Base-by-base conservation (phyloP, 1,140 invertebrate genomes). In the Drosophila grimshawi region DNA sequence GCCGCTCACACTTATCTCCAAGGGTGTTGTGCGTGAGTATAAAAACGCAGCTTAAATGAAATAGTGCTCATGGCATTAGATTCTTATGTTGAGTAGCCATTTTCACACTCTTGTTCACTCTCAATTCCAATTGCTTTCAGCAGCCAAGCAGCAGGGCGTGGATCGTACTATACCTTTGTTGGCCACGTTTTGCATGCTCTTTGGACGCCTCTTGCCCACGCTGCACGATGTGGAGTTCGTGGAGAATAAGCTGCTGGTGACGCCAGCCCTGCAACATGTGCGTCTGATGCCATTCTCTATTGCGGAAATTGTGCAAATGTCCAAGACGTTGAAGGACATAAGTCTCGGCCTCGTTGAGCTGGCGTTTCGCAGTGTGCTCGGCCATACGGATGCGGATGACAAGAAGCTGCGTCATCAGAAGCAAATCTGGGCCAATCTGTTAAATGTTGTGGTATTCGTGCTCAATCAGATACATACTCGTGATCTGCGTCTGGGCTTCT, bases 151-250 rank as follows among this genome's bases (percentile, higher is more conserved):
- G 0, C 93, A 94, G n/a, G 96, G 97, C 63, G 94, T 96, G 1
- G 93, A 95, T 33, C 94, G 94, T n/a, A 95, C 98, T 33, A 94
- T 98, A 27, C 97, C 97, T 0, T 86, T 96, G 2, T 83, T 98
- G 5, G 96, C 96, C 0, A 96, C 97, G 0, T 98, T 98, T 91
- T 97, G 97, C 92, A 95, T 96, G 2, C 93, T 98, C 0, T 97
- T 98, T 80, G 96, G 95, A 48, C 93, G 97, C 33, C 93, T 98
- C 2, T 94, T 98, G 45, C 95, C 96, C 0, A 98, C 97, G 0
- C 91, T 98, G 11, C 97, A 98, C 81, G 97, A 98, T 92, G 95
- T 95, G 3, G 98, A 98, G 91, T 98, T 99, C 83, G 95, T 95
- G 39, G 93, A 94, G 66, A 93, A 93, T 52, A 82, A 91, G 49